These are phyloP conservation scores for Tolypeutes matacus DNA, from an alignment of 2,797 vertebrate genomes.

Conservation along the genomic window DNA sequence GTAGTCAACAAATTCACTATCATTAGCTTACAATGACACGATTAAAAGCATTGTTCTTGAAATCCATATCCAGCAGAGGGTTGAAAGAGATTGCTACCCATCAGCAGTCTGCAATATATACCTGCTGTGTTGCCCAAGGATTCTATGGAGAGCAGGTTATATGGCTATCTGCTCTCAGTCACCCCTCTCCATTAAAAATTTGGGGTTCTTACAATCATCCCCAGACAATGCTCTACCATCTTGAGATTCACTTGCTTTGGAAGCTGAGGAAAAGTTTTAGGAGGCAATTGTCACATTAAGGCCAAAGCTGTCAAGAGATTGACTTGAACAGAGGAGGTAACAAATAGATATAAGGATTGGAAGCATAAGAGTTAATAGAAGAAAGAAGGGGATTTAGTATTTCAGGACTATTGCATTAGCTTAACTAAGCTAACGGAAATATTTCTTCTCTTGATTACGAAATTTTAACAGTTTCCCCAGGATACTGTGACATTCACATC, in stretches of 20 bases:
- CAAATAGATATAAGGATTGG: constrained; percentile 3
- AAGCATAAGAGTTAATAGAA: background rate
- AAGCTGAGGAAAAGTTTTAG: constrained; percentile 12
- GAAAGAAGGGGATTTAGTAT: background rate
- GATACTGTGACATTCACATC: constrained; percentile 39
- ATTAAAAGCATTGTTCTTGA: constrained; percentile 15
- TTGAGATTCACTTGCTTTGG: background rate
- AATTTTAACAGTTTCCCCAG: background rate
- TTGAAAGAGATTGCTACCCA: background rate
- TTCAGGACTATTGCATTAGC: constrained; percentile 42
- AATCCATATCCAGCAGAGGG: background rate
- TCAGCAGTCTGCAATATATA: background rate
- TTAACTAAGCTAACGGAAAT: constrained; percentile 29
- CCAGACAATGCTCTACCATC: background rate
- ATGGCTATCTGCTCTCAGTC: background rate
- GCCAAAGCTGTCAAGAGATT: background rate
- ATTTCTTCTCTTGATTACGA: constrained; percentile 55
- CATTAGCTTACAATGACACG: constrained; percentile 20
- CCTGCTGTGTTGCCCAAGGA: background rate
- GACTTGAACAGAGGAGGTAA: background rate
- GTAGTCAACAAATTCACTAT: background rate
- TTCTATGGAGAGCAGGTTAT: background rate
- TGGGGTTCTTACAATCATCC: background rate
- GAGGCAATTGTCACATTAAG: constrained; percentile 1
- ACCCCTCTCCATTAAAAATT: constrained; percentile 1